Conservation (phyloP, 2,797 vertebrate species). For the Morelia viridis region DNA sequence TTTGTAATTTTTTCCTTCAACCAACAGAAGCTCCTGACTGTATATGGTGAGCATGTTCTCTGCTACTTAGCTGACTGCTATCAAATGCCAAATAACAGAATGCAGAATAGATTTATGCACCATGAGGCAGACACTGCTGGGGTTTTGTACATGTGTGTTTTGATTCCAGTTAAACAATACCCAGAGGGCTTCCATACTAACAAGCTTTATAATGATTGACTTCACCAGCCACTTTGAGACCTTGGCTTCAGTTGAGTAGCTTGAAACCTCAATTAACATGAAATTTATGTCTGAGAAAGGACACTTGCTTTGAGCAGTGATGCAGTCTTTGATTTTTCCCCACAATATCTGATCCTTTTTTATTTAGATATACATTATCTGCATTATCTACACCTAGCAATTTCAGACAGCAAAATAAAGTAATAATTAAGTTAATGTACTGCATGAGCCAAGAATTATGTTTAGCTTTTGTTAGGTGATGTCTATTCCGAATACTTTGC, state of each 20-base stretch:
- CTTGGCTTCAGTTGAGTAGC: slow-evolving; percentile 66
- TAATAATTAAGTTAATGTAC: slow-evolving; percentile 14
- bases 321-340: slow-evolving; percentile 46
- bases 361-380: slow-evolving; percentile 28
- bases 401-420: slow-evolving; percentile 34
- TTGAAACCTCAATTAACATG: slow-evolving; percentile 72
- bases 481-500: neutral
- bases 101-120: slow-evolving; percentile 68
- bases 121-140: slow-evolving; percentile 70
- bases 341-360: slow-evolving; percentile 34
- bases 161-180: slow-evolving; percentile 77
- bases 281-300: slow-evolving; percentile 75
- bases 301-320: slow-evolving; percentile 66
- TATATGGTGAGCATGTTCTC: slow-evolving; percentile 63
- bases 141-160: slow-evolving; percentile 72
- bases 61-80: slow-evolving; percentile 71
- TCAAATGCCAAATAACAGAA: slow-evolving; percentile 71
- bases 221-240: slow-evolving; percentile 70
- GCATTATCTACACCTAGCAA: slow-evolving; percentile 30
- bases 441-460: slow-evolving; percentile 11
- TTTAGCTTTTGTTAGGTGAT: slow-evolving; percentile 24
- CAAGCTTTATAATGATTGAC: slow-evolving; percentile 80
- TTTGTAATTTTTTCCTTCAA: slow-evolving; percentile 26
- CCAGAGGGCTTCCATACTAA: slow-evolving; percentile 74
- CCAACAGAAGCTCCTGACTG: slow-evolving; percentile 64